Evolutionary conservation across 2,797 vertebrate genomes (phyloP), one percentile per base, ranked within the genome.

Genomic region (Enteromius afrohamiltoni): DNA sequence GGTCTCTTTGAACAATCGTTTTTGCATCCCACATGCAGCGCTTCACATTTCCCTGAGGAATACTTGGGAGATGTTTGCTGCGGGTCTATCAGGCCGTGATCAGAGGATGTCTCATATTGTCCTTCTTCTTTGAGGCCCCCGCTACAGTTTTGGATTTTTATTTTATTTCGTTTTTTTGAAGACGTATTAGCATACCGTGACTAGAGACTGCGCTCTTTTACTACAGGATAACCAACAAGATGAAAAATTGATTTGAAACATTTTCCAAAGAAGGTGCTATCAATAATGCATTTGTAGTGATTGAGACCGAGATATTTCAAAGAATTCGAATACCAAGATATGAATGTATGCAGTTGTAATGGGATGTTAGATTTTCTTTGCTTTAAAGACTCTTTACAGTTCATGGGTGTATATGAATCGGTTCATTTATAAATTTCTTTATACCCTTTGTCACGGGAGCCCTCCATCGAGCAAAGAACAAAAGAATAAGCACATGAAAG

Each of bases 1-100:
- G 81, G 87, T 80, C 34, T 85, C 93, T 94, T 94, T 94, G 92
- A 94, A 93, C 89, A 93, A 91, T 87, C 89, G 89, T 91, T 92
- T 91, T 87, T 91, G 89, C 91, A 93, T 91, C 91, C 89, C 77
- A 86, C 88, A 55, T 88, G 47, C 62, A 81, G 40, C 53, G 58
- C 62, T 73, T 60, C 19, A 11, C 34, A 77, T 71, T 47, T 85
- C 80, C 78, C 55, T 17, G 31, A 79, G 47, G 79, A 83, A 67
- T 65, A 31, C 69, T 78, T 70, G 23, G 1, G 49, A 79, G 79
- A 77, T 87, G 71, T 79, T 80, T 77, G 64, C 45, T 86, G 77
- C 60, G 60, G 83, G 82, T 86, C 58, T 79, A 82, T 88, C 74
- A 70, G 84, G 58, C 77, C 77, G 13, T 71, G 74, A 87, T 81